phyloP scores from a whole-genome alignment of 2,797 vertebrate species.

The Coracias cyanogaster region DNA sequence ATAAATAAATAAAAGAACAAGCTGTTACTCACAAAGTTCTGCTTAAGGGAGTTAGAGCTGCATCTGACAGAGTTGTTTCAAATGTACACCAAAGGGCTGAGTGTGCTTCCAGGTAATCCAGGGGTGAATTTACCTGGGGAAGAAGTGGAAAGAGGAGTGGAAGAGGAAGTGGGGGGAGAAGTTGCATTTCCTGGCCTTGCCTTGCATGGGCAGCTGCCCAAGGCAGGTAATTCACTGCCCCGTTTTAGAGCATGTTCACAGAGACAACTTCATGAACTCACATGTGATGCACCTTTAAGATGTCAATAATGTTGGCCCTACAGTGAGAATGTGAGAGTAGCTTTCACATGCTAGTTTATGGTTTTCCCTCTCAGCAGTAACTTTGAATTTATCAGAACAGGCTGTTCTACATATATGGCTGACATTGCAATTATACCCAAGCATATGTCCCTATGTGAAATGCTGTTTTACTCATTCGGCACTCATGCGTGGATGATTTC shows the following conservation, averaged over 20 bases:
- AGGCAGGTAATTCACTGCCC: not conserved
- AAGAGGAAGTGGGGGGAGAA: not conserved
- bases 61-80: not conserved
- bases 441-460: conserved; percentile 37
- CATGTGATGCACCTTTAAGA: not conserved
- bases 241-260: accelerated
- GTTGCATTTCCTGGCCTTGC: not conserved
- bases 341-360: not conserved
- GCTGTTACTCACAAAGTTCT: not conserved
- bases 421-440: conserved; percentile 36
- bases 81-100: not conserved
- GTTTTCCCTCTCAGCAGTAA: conserved; percentile 11
- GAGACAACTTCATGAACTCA: not conserved
- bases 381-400: conserved; percentile 34
- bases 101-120: not conserved
- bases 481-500: conserved; percentile 26
- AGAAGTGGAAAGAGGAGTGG: not conserved
- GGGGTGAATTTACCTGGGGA: not conserved
- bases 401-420: conserved; percentile 29
- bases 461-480: conserved; percentile 47
- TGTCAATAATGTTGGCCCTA: not conserved
- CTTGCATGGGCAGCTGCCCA: not conserved
- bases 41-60: not conserved
- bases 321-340: not conserved
- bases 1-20: not conserved